Evolutionary conservation across 2,113 vertebrate species (phyloP), one percentile per base, ranked within the genome.

Genomic region (Macheiramphus alcinus): DNA sequence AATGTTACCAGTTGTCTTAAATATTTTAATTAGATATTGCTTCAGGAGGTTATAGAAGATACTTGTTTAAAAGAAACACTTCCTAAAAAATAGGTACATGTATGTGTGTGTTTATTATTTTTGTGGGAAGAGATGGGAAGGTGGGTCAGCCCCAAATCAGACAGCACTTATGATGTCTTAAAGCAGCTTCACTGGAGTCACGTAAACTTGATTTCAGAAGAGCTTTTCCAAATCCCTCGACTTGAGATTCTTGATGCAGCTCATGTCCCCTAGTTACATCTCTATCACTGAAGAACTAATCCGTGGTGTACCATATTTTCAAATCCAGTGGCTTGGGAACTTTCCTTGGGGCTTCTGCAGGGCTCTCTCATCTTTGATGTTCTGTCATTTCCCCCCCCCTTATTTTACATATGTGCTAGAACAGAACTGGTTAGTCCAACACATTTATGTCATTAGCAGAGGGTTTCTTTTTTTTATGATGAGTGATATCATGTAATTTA

Each of bases 401-500:
- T 78, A 86, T 70, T 89, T 80, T 81, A 47, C 48, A 71, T 86
- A 45, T 89, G 25, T 81, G 62, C 29, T 88, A 84, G 43, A 88
- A 67, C 40, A 88, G 56, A 94, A 80, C 45, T 80, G 45, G 42
- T 94, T 88, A 88, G 70, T 73, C 36, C 67, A 86, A 93, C 79
- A 96, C 48, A 88, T 91, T 97, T 93, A 79, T 86, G 50, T 84
- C 40, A 68, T 97, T 96, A 96, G 36, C 34, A 34, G 9, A 91
- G 70, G 16, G n/a, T 63, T 95, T 85, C 8, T 27, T 78, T 92
- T 92, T 75, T 85, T 70, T 80, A 84, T 75, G 63, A 91, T 94
- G 85, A 94, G 88, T 84, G 87, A 76, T 93, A 92, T 52, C 9
- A 79, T 95, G 80, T 84, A 88, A 96, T 95, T 96, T 81, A 95